Evolutionary conservation across 1,140 invertebrate species (phyloP), one percentile per base, ranked within the genome.

Genomic region (Hyles vespertilio): DNA sequence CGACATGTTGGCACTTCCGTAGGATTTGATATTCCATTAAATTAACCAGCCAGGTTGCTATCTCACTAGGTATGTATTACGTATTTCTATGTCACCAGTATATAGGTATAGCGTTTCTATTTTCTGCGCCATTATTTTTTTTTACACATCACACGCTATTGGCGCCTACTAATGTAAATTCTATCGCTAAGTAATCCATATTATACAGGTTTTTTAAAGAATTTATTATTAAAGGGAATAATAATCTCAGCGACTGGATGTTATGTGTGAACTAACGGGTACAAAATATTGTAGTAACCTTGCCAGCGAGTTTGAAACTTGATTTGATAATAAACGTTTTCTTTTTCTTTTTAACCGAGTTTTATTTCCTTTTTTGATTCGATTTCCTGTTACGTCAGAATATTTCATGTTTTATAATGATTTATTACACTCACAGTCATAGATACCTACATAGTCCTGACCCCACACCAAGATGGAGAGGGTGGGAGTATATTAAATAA

Each of bases 301-400:
- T 51, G 50, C 50, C 50, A 51, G 33, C 50, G 4, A 34, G 50
- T 51, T 34, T 51, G 50, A 34, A 51, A 51, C 50, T 51, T 51
- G 8, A 40, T 40, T 40, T 40, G 36, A 40, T 40, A 40, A 40
- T 40, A 40, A 40, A 40, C 36, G 36, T 40, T 40, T 40, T 40
- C 36, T 40, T 40, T 40, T 40, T 40, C 36, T 40, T 40, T 40
- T 5, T 40, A 5, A 5, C 4, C 8, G 36, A 5, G 36, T 40
- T 40, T 40, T 40, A 40, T 40, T 40, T 8, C 3, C 4, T 40
- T 1, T 40, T 40, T 5, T 40, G 36, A 22, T 40, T 40, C 36
- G 5, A 5, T 40, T 5, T 40, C 5, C 36, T 40, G 2, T 40
- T 22, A 22, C 36, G 36, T 40, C 5, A 40, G 5, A 40, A 40